These are phyloP conservation scores for Cyrtorhinus lividipennis DNA, from an alignment of 1,140 invertebrate species.

Conservation along the genomic window DNA sequence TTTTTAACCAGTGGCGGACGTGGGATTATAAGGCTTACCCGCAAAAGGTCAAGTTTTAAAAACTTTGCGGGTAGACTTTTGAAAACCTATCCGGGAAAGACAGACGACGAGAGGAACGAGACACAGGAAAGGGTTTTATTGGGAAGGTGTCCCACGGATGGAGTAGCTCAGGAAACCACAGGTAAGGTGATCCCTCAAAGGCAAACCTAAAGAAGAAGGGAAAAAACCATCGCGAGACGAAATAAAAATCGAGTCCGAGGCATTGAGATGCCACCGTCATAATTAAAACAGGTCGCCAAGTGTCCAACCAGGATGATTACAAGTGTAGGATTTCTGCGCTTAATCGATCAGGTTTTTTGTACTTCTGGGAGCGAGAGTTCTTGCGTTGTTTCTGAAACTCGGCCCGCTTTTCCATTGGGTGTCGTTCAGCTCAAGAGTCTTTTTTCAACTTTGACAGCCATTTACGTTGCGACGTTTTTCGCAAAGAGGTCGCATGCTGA, in stretches of 20 bases:
- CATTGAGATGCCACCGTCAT: conserved; percentile 1
- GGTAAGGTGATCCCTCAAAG: conserved; percentile 4
- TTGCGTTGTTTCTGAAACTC: background rate
- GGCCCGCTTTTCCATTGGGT: background rate
- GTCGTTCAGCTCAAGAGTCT: background rate
- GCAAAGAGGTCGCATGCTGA: background rate
- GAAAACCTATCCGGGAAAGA: background rate
- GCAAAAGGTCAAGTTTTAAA: background rate
- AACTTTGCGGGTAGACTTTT: background rate
- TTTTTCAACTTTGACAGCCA: conserved; percentile 2
- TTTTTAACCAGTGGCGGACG: no score
- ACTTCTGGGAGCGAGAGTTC: background rate
- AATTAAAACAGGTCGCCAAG: conserved; percentile 8
- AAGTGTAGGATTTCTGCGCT: conserved; percentile 9
- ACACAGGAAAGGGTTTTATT: background rate
- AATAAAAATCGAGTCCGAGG: background rate
- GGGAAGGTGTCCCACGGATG: conserved; percentile 7
- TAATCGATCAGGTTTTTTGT: conserved; percentile 6
- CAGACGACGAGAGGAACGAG: background rate
- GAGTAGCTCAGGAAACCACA: conserved; percentile 5
- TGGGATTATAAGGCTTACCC: no score
- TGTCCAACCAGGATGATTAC: conserved; percentile 3
- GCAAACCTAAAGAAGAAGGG: background rate
- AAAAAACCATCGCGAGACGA: background rate
- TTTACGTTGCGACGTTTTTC: background rate